Evolutionary conservation across 1,140 invertebrate species (phyloP), one percentile per base, ranked within the genome.

Genomic region (Eumeta japonica): DNA sequence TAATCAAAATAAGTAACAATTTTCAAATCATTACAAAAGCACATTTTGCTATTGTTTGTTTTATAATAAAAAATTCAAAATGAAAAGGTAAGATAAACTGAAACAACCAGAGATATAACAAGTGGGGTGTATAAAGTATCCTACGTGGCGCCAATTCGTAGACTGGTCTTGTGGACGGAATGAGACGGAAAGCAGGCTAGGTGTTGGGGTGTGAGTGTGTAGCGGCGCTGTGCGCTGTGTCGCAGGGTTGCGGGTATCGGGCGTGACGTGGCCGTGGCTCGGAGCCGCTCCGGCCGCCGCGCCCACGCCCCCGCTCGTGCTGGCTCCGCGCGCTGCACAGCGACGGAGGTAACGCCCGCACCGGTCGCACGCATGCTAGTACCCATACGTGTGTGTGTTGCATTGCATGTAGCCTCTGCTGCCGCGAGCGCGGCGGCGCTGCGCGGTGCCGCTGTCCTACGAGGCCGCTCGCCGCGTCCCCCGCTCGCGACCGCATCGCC

Each of bases 191-290:
- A n/a, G n/a, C n/a, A n/a, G n/a, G n/a, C n/a, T n/a, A 28, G 16
- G 38, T 34, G 37, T 34, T 29, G 41, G 49, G 42, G 35, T 9
- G 35, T 16, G 29, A 48, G 55, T 41, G 58, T 56, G 38, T 41
- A 39, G 34, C 32, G 35, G 31, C 33, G 43, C 37, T 40, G 54
- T 65, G 59, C 55, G 54, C 46, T 65, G 61, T 68, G 64, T 74
- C 61, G 67, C 73, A 76, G 80, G 79, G 72, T 78, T 81, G 67
- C 76, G 80, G 57, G 74, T 82, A 55, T 79, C 79, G 42, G 75
- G 79, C 61, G 78, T 75, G 72, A 72, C 62, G 71, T 74, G 71
- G 71, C 70, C 71, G 52, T 76, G 77, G 62, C 63, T 79, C 55
- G 65, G 75, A 50, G 76, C 77, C 41, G 61, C 71, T 60, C 71